A percentile compares a stretch with the other conserved stretches of the same genome.
These are phyloP conservation scores for Sternarchorhynchus goeldii DNA, from an alignment of 2,797 vertebrate genomes.

Conservation along the genomic window DNA sequence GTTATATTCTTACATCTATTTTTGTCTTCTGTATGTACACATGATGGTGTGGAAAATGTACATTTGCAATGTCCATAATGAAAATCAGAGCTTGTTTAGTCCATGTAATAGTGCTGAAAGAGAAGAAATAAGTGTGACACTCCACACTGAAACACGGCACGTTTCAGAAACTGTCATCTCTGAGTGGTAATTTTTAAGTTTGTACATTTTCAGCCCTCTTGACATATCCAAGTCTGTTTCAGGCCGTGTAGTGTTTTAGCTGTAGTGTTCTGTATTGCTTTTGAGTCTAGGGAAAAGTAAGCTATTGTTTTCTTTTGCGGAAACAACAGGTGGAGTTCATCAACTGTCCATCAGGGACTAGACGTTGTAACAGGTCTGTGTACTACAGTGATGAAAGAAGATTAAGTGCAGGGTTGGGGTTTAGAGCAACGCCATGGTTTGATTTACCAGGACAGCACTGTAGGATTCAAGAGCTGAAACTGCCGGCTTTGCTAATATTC, in stretches of 20 bases:
- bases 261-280: too few species aligned
- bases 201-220: too few species aligned
- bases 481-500: not conserved
- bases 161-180: not conserved
- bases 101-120: not conserved
- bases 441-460: not conserved
- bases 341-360: too few species aligned
- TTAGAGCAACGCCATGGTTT: not conserved
- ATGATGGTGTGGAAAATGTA: not conserved
- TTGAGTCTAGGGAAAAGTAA: too few species aligned
- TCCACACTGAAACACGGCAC: not conserved
- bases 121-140: not conserved
- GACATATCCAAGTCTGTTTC: too few species aligned
- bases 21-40: too few species aligned
- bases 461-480: not conserved
- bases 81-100: not conserved
- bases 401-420: not conserved
- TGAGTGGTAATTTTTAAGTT: too few species aligned
- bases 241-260: too few species aligned
- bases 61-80: conserved; percentile 7
- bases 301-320: too few species aligned
- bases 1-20: too few species aligned
- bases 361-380: not conserved
- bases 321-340: too few species aligned
- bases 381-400: not conserved